Conservation (phyloP, 2,888 invertebrate genomes). For the Eristalis tenax region DNA sequence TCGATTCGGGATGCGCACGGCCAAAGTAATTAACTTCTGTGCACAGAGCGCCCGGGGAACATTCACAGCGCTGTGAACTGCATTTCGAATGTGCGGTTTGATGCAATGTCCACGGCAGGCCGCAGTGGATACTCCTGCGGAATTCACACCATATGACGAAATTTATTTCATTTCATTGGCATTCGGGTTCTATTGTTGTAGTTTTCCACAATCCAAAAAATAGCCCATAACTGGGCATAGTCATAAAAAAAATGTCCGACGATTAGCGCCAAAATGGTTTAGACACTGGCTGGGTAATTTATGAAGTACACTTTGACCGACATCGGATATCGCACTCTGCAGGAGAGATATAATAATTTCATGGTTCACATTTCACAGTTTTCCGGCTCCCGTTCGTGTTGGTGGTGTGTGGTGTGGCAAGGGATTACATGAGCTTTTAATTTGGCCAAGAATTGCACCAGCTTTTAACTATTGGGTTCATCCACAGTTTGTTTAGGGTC, state of each 20-base stretch:
- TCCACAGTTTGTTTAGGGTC: too few species aligned
- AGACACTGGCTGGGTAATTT: not conserved
- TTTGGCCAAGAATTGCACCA: too few species aligned
- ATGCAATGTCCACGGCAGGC: conserved; percentile 55
- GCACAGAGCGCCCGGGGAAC: conserved; percentile 20
- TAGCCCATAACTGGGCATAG: not conserved
- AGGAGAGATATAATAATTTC: not conserved
- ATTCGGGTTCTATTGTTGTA: not conserved
- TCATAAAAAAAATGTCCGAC: not conserved
- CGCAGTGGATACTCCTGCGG: conserved; percentile 57
- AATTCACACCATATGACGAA: conserved; percentile 61
- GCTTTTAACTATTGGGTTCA: too few species aligned
- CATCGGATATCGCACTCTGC: not conserved
- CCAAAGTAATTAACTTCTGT: conserved; percentile 69
- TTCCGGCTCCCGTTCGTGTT: not conserved
- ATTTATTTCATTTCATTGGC: conserved; percentile 48
- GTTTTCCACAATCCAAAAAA: not conserved
- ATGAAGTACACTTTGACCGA: not conserved
- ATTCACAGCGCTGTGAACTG: conserved; percentile 20
- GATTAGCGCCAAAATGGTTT: not conserved
- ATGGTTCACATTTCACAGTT: not conserved
- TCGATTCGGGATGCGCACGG: conserved; percentile 58
- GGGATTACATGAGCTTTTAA: too few species aligned
- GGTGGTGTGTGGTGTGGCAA: too few species aligned
- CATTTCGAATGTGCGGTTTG: conserved; percentile 55